Percentiles rank a stretch among this genome's conserved stretches.
Conservation (phyloP, 1,140 invertebrate genomes). For the Oreohelix idahoensis region DNA sequence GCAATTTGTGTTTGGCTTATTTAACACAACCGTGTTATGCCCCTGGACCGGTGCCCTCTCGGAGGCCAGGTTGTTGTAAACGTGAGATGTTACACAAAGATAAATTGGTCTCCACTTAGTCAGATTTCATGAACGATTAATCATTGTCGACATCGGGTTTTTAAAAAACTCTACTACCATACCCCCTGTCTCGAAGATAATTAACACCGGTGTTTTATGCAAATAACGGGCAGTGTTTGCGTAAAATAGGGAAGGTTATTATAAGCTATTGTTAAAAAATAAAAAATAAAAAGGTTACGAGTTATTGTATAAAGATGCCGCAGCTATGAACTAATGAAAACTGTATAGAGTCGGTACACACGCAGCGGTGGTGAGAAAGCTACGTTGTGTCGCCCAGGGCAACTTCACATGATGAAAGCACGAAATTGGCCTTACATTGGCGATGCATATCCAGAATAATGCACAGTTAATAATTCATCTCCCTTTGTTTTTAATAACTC, state of each 20-base stretch:
- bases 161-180: not conserved
- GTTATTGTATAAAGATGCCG: not conserved
- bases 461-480: constrained; percentile 1
- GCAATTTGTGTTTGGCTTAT: not conserved
- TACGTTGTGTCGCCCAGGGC: not conserved
- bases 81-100: not conserved
- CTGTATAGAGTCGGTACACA: not conserved
- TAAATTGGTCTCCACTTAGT: not conserved
- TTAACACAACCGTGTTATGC: not conserved
- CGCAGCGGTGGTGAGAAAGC: not conserved
- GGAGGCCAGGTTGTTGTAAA: not conserved
- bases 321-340: not conserved
- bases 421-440: not conserved
- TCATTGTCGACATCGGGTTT: not conserved
- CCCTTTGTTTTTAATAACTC: not conserved
- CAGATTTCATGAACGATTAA: not conserved
- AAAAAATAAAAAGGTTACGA: constrained; percentile 2
- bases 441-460: constrained; percentile 3
- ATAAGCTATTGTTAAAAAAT: not conserved
- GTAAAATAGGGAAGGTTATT: not conserved
- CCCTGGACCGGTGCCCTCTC: not conserved
- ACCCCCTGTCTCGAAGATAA: not conserved
- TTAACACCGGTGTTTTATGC: constrained; percentile 1
- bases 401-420: not conserved
- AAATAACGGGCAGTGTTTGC: not conserved